Evolutionary conservation across 2,797 vertebrate genomes (phyloP), one percentile per base, ranked within the genome.

Genomic region (Champsocephalus gunnari): DNA sequence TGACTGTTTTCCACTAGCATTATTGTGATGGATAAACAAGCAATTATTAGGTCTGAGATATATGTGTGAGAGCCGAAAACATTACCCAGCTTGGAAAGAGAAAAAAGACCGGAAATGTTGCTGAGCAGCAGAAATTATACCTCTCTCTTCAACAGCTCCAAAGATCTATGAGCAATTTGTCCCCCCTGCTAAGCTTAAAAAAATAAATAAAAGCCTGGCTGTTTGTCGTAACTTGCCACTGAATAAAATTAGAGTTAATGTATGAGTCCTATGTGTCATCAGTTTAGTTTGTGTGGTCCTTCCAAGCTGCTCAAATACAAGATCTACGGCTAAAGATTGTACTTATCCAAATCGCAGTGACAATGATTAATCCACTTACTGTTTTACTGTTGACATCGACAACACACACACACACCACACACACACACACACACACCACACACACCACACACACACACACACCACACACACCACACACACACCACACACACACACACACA

Each of bases 161-260:
- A 62, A 81, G 85, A 88, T 88, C 61, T 84, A 82, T 50, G 79
- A 81, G 71, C 66, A 80, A 61, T 83, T 82, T 79, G 16, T 54
- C 71, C 72, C 60, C 54, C 62, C 70, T 41, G 44, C 28, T 14
- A 51, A 71, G 73, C 64, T 59, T 9, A 44, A 43, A 69, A 74
- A 66, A 9, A 38, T n/a, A 9, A 9, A 14, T 64, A 77, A 71
- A 63, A 58, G 7, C 51, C 1, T 38, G 54, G 60, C 75, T 59
- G 71, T 78, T 86, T 80, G 72, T 87, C 75, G 64, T 72, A 79
- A 80, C 82, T 74, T 71, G 80, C 38, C 78, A 47, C 57, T 74
- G 85, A 64, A 89, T 86, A 71, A 69, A 81, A 80, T 88, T 67
- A 82, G 51, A 65, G 61, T 44, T 84, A 87, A 89, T 82, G 74